Percentiles rank a stretch among this genome's conserved stretches.
Evolutionary conservation across 2,888 invertebrate species (phyloP).

Genomic region (Drymonia ruficornis): DNA sequence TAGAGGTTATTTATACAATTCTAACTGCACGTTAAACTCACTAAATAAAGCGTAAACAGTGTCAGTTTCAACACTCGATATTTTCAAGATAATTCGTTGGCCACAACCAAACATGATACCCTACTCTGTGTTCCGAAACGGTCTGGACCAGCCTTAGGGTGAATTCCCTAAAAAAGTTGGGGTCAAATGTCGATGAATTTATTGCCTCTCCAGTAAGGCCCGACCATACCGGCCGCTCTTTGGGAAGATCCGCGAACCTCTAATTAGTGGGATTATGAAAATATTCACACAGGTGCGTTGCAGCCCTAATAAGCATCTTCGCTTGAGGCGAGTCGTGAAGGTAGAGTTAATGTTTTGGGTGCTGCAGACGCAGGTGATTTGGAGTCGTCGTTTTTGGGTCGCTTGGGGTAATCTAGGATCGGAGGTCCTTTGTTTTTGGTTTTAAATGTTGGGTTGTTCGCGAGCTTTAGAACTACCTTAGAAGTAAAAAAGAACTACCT

Average conservation of each 20-base stretch:
- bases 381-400: conserved; percentile 62
- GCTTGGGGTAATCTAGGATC: conserved; percentile 65
- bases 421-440: conserved; percentile 32
- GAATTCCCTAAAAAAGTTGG: conserved; percentile 75
- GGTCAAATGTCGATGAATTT: conserved; percentile 85
- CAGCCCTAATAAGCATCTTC: conserved; percentile 80
- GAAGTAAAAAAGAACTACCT: neutral
- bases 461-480: conserved; percentile 6
- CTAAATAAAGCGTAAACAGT: conserved; percentile 33
- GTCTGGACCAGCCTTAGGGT: conserved; percentile 68
- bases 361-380: conserved; percentile 75
- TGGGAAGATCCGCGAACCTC: conserved; percentile 83
- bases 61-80: conserved; percentile 34
- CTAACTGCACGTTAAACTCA: conserved; percentile 23
- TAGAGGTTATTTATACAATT: conserved; percentile 7
- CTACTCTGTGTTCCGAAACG: conserved; percentile 59
- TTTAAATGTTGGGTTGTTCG: conserved; percentile 27
- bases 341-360: conserved; percentile 75
- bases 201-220: conserved; percentile 79
- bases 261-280: conserved; percentile 84
- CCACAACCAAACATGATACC: conserved; percentile 37
- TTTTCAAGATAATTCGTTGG: conserved; percentile 33
- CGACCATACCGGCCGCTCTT: conserved; percentile 74
- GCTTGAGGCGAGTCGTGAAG: conserved; percentile 80
- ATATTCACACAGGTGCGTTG: conserved; percentile 83